Evolutionary conservation across 2,888 invertebrate genomes (phyloP), one percentile per base, ranked within the genome.

Genomic region (Eupithecia subumbrata): DNA sequence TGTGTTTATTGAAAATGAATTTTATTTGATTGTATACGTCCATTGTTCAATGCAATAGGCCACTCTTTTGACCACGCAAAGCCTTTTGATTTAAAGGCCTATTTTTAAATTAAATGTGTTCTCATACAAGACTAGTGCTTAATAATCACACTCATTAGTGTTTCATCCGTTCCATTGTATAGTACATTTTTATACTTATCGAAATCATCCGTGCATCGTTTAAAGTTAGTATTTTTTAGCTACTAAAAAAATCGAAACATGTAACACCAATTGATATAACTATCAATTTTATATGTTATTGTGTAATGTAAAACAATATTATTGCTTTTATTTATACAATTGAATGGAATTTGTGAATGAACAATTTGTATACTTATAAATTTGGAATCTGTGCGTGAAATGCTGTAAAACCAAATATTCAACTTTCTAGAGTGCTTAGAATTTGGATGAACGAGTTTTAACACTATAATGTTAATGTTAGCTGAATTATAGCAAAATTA

Each of bases 161-260:
- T 88, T 82, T 89, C 89, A 89, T 92, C 92, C 92, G 92, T 89
- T 92, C 93, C 92, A 92, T 88, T 87, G 86, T 85, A 88, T 84
- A 88, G 87, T 87, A 89, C 86, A 88, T 87, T 88, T 86, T 87
- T 87, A 87, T 88, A 88, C 86, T 85, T 83, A 88, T 88, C 86
- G 85, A 88, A 87, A 81, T 84, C 85, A 89, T 88, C 87, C 87
- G 88, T 87, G 87, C 90, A 85, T 87, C 84, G 83, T 85, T 84
- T 77, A 77, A 73, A 88, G 84, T 80, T 82, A 80, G 81, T 81
- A 82, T 79, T 74, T 69, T 84, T 86, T 83, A 82, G 78, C 80
- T 81, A 81, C 84, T 83, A 86, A 80, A 75, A 72, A 84, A 81
- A 84, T 84, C 74, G 75, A 72, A 72, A 76, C 82, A 81, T 84